phyloP scores from a whole-genome alignment of 2,888 invertebrate genomes.

The Catocala fraxini region DNA sequence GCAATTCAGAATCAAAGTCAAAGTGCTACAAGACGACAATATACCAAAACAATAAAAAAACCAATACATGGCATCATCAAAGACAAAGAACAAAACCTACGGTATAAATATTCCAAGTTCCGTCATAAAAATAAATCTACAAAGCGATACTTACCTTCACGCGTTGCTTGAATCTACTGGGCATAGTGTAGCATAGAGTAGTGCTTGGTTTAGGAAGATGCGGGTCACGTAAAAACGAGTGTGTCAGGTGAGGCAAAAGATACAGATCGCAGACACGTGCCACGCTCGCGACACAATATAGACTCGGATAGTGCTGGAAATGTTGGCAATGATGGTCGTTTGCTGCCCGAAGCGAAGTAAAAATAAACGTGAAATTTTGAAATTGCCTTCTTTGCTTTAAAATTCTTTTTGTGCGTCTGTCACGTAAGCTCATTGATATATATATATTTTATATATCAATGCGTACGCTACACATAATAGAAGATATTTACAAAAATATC shows the following conservation, averaged over 20 bases:
- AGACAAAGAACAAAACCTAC: not conserved
- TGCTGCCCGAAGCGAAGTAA: slow-evolving; percentile 15
- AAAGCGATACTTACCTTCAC: slow-evolving; percentile 55
- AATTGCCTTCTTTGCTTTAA: not conserved
- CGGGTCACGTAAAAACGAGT: slow-evolving; percentile 68
- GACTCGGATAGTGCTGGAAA: slow-evolving; percentile 2
- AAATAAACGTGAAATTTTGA: slow-evolving; percentile 10
- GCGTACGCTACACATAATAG: no score
- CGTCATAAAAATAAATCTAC: slow-evolving; percentile 52
- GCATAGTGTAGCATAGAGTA: slow-evolving; percentile 23
- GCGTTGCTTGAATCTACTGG: slow-evolving; percentile 45
- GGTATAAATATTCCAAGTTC: slow-evolving; percentile 20
- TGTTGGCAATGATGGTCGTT: slow-evolving; percentile 29
- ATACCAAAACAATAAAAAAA: no score
- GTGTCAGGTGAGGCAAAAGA: slow-evolving; percentile 71
- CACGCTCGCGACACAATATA: slow-evolving; percentile 54
- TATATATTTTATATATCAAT: no score
- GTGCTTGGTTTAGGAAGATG: slow-evolving; percentile 47
- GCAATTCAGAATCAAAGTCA: no score
- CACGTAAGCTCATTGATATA: no score
- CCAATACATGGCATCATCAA: not conserved
- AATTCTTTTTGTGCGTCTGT: no score
- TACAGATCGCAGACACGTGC: slow-evolving; percentile 78
- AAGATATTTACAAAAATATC: no score
- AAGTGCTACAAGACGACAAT: no score